phyloP scores from a whole-genome alignment of 2,797 vertebrate genomes.

The Hydrocynus forskahlii region DNA sequence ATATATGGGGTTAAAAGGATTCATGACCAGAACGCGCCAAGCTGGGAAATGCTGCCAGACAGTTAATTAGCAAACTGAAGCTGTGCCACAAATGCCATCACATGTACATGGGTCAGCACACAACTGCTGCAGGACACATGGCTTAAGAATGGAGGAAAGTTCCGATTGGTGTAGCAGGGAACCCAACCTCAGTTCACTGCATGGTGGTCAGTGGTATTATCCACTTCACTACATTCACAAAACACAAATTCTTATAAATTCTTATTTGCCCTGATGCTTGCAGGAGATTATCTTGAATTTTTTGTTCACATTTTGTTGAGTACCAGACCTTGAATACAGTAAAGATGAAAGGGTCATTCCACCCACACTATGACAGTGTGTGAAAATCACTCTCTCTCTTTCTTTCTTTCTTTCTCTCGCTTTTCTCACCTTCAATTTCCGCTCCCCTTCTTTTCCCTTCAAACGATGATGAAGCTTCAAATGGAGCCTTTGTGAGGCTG shows the following conservation, averaged over 20 bases:
- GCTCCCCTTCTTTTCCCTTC: constrained; percentile 19
- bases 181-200: too few relatives aligned
- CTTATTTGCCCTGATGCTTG: neutral
- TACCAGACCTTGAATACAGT: neutral
- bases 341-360: constrained; percentile 7
- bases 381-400: constrained; percentile 18
- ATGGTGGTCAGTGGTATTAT: too few relatives aligned
- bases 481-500: constrained; percentile 40
- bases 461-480: constrained; percentile 49
- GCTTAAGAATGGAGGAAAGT: neutral
- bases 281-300: constrained; percentile 4
- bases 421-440: constrained; percentile 40
- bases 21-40: neutral
- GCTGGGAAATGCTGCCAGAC: neutral
- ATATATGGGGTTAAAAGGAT: neutral
- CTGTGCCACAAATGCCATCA: neutral
- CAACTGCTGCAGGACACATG: neutral
- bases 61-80: neutral
- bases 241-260: too few relatives aligned
- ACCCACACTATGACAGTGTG: neutral
- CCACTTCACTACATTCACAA: too few relatives aligned
- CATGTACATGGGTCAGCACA: neutral
- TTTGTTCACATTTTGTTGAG: constrained; percentile 16
- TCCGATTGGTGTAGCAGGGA: too few relatives aligned
- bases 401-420: neutral